A percentile compares a stretch with the other conserved stretches of the same genome.
Conservation (phyloP, 2,888 invertebrate genomes). For the Rutpela maculata region DNA sequence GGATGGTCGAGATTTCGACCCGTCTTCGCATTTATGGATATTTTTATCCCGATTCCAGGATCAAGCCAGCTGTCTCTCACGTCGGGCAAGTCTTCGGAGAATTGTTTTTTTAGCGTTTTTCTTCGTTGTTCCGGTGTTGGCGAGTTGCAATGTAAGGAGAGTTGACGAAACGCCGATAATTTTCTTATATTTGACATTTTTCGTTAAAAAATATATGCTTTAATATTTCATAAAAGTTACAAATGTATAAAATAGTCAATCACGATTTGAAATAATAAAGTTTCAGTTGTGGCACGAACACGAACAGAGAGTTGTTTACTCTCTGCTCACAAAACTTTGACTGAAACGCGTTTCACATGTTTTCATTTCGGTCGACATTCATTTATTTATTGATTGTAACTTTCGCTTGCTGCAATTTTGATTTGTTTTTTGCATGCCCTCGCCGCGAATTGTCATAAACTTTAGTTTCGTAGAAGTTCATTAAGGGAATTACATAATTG, state of each 20-base stretch:
- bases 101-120: conserved; percentile 68
- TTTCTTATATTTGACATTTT: conserved; percentile 62
- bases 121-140: conserved; percentile 57
- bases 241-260: conserved; percentile 28
- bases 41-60: conserved; percentile 55
- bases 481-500: conserved; percentile 9
- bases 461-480: conserved; percentile 33
- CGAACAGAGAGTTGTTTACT: conserved; percentile 61
- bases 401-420: conserved; percentile 68
- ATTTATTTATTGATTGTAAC: conserved; percentile 73
- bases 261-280: conserved; percentile 27
- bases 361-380: conserved; percentile 67
- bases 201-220: neutral
- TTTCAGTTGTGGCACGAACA: conserved; percentile 40
- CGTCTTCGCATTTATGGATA: conserved; percentile 59
- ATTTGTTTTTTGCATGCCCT: conserved; percentile 59
- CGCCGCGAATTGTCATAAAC: conserved; percentile 11
- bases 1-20: conserved; percentile 55
- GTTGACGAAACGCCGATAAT: conserved; percentile 68
- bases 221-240: neutral
- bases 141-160: conserved; percentile 68
- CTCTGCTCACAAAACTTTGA: conserved; percentile 68
- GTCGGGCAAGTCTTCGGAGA: conserved; percentile 65
- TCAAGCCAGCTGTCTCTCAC: conserved; percentile 55
- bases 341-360: conserved; percentile 69